Base-by-base conservation (phyloP, 1,140 invertebrate species). In the Melanaphis sacchari region DNA sequence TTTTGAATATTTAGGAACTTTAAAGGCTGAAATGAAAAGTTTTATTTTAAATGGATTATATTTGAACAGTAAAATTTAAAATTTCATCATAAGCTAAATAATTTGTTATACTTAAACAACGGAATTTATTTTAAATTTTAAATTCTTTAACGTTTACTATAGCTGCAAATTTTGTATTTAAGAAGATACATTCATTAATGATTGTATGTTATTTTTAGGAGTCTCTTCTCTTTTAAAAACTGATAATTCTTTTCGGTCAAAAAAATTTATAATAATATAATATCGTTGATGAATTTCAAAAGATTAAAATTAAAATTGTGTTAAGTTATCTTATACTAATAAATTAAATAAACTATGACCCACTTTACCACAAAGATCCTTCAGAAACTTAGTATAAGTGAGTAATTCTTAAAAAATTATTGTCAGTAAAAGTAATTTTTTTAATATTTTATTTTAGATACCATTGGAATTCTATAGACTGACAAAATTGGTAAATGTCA, bases 221-320 rank as follows among this genome's bases (percentile, higher is more conserved):
- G 38, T 54, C 0, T n/a, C 18, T 24, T 31, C 49, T 8, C n/a
- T 7, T 31, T 52, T 89, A 38, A 90, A 90, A 90, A 90, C 40
- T 52, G 2, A 49, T 4, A 90, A 15, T 1, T 59, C 49, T 36
- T 52, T 52, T 24, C 36, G 59, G 38, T 36, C n/a, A n/a, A 90
- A 90, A 52, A 90, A 59, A 21, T 52, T 5, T 90, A 90, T 2
- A 90, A 90, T 90, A 90, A 52, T 59, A 6, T 90, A 26, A 21
- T 90, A n/a, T n/a, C n/a, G n/a, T n/a, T n/a, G n/a, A n/a, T 36
- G 49, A 90, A 90, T n/a, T 81, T 36, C 81, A 84, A 84, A 84
- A 41, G 22, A 4, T 40, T 5, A 38, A 84, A 84, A 84, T 84
- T 84, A 24, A 40, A 40, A 84, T 7, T 84, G 15, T 8, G 0